Base-by-base conservation (phyloP, 53 echinoderm and acorn worm species). In the Paelopatides confundens region DNA sequence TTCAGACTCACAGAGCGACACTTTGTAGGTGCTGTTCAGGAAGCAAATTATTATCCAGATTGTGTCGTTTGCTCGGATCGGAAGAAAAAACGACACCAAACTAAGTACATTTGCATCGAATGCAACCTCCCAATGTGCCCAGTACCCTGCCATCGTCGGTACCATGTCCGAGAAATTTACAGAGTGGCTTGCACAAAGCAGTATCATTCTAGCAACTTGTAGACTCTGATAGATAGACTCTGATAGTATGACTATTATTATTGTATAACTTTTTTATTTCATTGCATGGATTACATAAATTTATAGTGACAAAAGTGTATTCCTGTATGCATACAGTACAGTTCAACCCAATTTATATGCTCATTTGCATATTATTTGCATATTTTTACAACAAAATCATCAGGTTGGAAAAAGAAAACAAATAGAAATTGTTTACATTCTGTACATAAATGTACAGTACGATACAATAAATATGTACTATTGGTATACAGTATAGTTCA, bases 11-110 rank as follows among this genome's bases (percentile, higher is more conserved):
- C n/a, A n/a, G n/a, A n/a, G n/a, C n/a, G n/a, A n/a, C n/a, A n/a
- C n/a, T n/a, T n/a, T n/a, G n/a, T n/a, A n/a, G n/a, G n/a, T n/a
- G n/a, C n/a, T n/a, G n/a, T n/a, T n/a, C n/a, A n/a, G n/a, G n/a
- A n/a, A 79, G 74, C 81, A 3, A 43, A 74, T 21, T 40, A 17
- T 43, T 31, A 31, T 7, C 51, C 51, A 79, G 81, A 79, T 31
- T 79, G 81, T 79, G 31, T 79, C 14, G 54, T 77, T 4, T 79
- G 81, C 30, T 79, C n/a, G n/a, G n/a, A n/a, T n/a, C n/a, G n/a
- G n/a, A n/a, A n/a, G n/a, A n/a, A n/a, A n/a, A n/a, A n/a, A 28
- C 21, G 54, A 79, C 32, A 79, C 54, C 81, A 79, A 52, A 79
- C 54, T 51, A 31, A 52, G 31, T 31, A 28, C 54, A 79, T 79